Base-by-base conservation (phyloP, 2,797 vertebrate genomes). In the Enteromius thamalakanensis region DNA sequence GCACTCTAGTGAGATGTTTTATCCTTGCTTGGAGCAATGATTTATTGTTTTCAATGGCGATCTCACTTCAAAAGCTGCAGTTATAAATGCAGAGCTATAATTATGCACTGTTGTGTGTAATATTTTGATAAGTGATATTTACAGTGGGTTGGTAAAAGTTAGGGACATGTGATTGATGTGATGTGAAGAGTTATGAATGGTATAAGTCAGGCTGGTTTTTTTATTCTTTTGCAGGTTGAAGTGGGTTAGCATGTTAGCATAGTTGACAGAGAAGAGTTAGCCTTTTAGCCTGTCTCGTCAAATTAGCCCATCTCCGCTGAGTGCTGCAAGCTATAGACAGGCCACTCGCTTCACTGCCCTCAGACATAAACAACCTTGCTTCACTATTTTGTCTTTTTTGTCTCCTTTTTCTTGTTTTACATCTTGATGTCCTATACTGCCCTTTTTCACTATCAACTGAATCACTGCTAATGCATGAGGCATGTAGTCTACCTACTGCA, bases 241-340 rank as follows among this genome's bases (percentile, higher is more conserved):
- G 67, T 26, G 34, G 42, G 84, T 69, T 79, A 83, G 51, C 45
- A 42, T 55, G 51, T 76, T 70, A 76, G 55, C 64, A 65, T 11
- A 42, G 37, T 68, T 80, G 60, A 23, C 45, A 68, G 81, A 29
- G 26, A 37, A 37, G 42, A 58, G 80, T 70, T 92, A 92, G 91
- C 91, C 69, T 84, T 86, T 90, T 80, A 89, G 76, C 53, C 77
- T 86, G 92, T 92, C 92, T 62, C 76, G 82, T 90, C 85, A 85
- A 84, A 93, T 92, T 91, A 94, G 90, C 15, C 65, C 51, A 9
- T 68, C 72, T 86, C 84, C 87, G 65, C 80, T 86, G 90, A 90
- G 89, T 60, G 69, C 80, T 47, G 86, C 88, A 87, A 86, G 82
- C 87, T 87, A 89, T 76, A 89, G 91, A 91, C 92, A 92, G 84